Evolutionary conservation across 2,113 vertebrate genomes (phyloP).

Genomic region (Poeciliopsis occidentalis): DNA sequence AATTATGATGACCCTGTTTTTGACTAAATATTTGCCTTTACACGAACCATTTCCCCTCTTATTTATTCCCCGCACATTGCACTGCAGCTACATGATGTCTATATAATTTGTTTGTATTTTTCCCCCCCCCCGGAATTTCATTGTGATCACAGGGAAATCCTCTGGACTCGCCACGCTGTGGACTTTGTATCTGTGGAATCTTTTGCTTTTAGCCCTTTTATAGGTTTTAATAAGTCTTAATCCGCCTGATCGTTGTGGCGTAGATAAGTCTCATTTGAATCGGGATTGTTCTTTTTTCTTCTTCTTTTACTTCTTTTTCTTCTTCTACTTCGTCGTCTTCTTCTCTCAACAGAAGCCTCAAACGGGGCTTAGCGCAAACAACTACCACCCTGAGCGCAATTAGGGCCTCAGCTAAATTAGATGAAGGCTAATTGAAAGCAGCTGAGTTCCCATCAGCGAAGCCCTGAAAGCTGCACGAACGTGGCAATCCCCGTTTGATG

Average conservation of each 20-base stretch:
- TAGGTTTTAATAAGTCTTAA: constrained; percentile 90
- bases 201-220: constrained; percentile 51
- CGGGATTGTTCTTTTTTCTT: constrained; percentile 60
- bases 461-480: constrained; percentile 43
- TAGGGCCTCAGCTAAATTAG: constrained; percentile 74
- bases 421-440: constrained; percentile 78
- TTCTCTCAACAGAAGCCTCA: constrained; percentile 57
- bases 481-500: constrained; percentile 16
- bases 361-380: constrained; percentile 72
- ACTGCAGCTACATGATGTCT: constrained; percentile 52
- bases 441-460: constrained; percentile 65
- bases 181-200: constrained; percentile 66
- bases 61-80: constrained; percentile 5
- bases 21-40: neutral
- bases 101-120: constrained; percentile 30
- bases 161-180: constrained; percentile 45
- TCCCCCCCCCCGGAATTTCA: constrained; percentile 8
- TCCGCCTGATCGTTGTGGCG: constrained; percentile 88
- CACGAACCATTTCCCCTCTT: neutral
- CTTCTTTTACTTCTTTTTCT: too few species aligned
- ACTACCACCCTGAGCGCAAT: constrained; percentile 78
- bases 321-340: neutral
- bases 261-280: constrained; percentile 89
- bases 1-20: neutral
- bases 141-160: constrained; percentile 70